phyloP scores from a whole-genome alignment of 2,888 invertebrate species.

The Drosophila cracens region DNA sequence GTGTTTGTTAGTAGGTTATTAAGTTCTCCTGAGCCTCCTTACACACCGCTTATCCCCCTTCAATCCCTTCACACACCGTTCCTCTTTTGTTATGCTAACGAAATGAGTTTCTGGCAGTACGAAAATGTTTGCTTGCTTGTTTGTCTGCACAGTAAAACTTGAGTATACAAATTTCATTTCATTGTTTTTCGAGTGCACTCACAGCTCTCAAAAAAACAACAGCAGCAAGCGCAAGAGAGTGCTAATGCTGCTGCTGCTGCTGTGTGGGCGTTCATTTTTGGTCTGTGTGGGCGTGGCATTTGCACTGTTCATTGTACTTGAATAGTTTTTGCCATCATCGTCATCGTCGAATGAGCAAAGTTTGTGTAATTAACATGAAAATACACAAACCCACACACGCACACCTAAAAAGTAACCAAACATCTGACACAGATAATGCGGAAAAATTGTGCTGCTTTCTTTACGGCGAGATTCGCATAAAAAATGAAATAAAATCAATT shows the following conservation, averaged over 20 bases:
- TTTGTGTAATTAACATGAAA: constrained; percentile 74
- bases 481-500: constrained; percentile 80
- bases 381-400: constrained; percentile 22
- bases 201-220: constrained; percentile 29
- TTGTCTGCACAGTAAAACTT: constrained; percentile 77
- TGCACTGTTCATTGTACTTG: constrained; percentile 54
- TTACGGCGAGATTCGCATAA: constrained; percentile 54
- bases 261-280: constrained; percentile 32
- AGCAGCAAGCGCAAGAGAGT: constrained; percentile 37
- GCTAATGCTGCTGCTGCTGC: constrained; percentile 10
- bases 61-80: neutral
- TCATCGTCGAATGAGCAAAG: constrained; percentile 54
- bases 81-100: constrained; percentile 76
- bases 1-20: constrained; percentile 81
- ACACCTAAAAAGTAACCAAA: constrained; percentile 1
- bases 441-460: constrained; percentile 39
- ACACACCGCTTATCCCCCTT: constrained; percentile 1
- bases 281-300: constrained; percentile 50
- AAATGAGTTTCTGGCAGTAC: constrained; percentile 70
- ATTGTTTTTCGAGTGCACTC: constrained; percentile 79
- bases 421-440: constrained; percentile 9
- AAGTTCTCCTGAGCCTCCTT: constrained; percentile 53
- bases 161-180: constrained; percentile 80
- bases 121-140: constrained; percentile 50
- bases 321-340: constrained; percentile 63